phyloP scores from a whole-genome alignment of 2,113 vertebrate genomes.

The Lophochroa leadbeateri region DNA sequence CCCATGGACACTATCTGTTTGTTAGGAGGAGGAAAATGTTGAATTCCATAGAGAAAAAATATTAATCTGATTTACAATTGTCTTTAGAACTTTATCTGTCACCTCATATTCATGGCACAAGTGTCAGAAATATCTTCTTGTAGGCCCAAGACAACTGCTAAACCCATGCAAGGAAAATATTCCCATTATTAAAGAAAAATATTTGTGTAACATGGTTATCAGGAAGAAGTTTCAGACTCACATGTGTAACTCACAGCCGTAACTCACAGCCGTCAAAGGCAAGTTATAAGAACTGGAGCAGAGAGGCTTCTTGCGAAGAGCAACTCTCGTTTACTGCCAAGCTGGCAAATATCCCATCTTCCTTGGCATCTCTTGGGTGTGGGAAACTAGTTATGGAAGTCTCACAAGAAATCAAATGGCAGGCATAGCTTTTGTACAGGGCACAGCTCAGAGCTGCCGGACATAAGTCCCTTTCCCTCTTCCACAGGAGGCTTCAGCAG shows the following conservation, averaged over 20 bases:
- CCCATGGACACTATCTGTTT: neutral
- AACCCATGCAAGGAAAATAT: constrained; percentile 6
- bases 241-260: neutral
- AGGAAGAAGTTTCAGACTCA: constrained; percentile 17
- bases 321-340: constrained; percentile 34
- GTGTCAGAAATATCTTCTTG: neutral
- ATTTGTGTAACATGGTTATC: constrained; percentile 15
- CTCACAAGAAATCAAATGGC: neutral
- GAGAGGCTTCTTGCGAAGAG: constrained; percentile 14
- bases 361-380: neutral
- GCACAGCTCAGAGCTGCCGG: neutral
- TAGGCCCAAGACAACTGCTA: neutral
- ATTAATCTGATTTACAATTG: neutral
- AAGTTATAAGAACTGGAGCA: constrained; percentile 13
- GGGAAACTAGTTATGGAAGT: constrained; percentile 9
- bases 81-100: neutral
- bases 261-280: neutral
- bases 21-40: neutral
- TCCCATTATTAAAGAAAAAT: constrained; percentile 39
- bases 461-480: neutral
- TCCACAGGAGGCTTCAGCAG: neutral
- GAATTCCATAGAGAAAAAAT: neutral
- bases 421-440: neutral
- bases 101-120: neutral
- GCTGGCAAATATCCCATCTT: constrained; percentile 10